Evolutionary conservation across 1,140 invertebrate genomes (phyloP), one percentile per base, ranked within the genome.

Genomic region (Achroia grisella): DNA sequence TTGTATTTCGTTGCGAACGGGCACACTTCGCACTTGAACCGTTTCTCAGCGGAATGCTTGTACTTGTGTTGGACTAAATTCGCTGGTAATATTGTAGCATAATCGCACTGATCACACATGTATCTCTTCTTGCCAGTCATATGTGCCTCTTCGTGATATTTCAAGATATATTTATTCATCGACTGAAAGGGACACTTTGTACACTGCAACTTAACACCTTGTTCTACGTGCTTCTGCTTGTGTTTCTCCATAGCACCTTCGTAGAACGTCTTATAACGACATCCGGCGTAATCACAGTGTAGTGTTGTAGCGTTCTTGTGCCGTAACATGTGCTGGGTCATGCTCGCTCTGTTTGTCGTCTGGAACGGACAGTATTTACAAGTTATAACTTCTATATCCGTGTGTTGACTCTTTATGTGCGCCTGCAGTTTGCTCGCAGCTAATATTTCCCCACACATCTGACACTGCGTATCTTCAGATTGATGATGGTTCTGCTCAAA

Each of bases 1-100:
- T 84, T 84, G 52, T 84, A 84, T 40, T 84, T 84, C 0, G 78
- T 76, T 13, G 76, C 80, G 43, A 84, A 84, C n/a, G 78, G 75
- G 39, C 80, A 84, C 1, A 79, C 67, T 46, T 84, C 80, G 55
- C 80, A 84, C 51, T 78, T 82, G 12, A 84, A 84, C 44, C 75
- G 56, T 44, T 84, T 84, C 14, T 75, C 78, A 1, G 63, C 47
- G 4, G 80, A 80, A 70, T 84, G 80, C 37, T 84, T 84, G 43
- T 82, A 82, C 47, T 75, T 84, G 41, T 84, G 79, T 39, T 84
- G 79, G 0, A 84, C 73, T 39, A 84, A 57, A 34, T 79, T 79
- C 0, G 77, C 77, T 10, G 77, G 79, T 11, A 84, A 40, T 11
- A 75, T 73, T 1, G 79, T 81, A 0, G 79, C 70, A 52, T 84